A percentile compares a stretch with the other conserved stretches of the same genome.
Evolutionary conservation across 2,113 vertebrate genomes (phyloP).

Genomic region (Muntiacus muntjak): DNA sequence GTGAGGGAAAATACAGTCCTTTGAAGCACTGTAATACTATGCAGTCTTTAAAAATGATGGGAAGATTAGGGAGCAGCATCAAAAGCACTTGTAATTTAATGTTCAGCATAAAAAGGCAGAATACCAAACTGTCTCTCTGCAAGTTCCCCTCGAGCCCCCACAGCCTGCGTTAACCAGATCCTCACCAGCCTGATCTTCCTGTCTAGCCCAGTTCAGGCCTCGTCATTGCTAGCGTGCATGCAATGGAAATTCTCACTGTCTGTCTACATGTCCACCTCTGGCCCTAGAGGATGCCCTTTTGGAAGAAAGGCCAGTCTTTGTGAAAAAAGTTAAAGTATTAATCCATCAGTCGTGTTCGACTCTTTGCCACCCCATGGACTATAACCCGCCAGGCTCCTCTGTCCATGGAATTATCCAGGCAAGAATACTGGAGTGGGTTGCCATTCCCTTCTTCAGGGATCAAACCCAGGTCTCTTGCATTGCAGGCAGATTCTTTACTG

Average conservation of each 20-base stretch:
- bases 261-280: too few species aligned
- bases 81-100: not conserved
- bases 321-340: not conserved
- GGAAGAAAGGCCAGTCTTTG: not conserved
- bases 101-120: not conserved
- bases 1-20: not conserved
- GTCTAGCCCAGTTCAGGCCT: not conserved
- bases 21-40: not conserved
- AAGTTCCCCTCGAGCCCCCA: not conserved
- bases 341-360: not conserved
- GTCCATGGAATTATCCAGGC: not conserved
- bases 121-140: not conserved
- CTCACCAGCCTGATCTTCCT: not conserved
- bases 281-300: not conserved
- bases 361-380: not conserved
- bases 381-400: not conserved
- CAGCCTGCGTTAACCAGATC: not conserved
- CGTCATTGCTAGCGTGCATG: accelerated
- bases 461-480: not conserved
- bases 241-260: not conserved
- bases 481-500: not conserved
- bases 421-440: not conserved
- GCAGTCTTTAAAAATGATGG: not conserved
- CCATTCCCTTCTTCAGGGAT: not conserved
- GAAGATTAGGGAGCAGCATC: not conserved